phyloP scores from a whole-genome alignment of 1,140 invertebrate genomes.

The Acromyrmex heyeri region DNA sequence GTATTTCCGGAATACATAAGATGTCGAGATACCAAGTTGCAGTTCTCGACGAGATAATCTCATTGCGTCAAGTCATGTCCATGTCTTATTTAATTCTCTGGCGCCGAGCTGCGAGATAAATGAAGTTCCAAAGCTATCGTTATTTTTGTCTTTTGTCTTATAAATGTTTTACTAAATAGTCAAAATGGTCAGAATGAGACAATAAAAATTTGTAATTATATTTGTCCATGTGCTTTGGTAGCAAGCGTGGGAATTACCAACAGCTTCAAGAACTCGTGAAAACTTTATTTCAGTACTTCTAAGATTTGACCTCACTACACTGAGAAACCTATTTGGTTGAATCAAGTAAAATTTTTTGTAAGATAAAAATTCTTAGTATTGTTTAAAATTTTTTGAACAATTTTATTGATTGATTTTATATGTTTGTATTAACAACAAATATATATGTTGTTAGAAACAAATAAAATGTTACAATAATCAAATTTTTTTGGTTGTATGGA shows the following conservation, averaged over 20 bases:
- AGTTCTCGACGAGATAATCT: background rate
- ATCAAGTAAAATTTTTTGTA: background rate
- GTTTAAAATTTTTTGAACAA: background rate
- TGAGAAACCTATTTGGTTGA: background rate
- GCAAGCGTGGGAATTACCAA: background rate
- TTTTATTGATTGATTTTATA: background rate
- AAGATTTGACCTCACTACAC: too few species aligned
- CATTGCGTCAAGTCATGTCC: background rate
- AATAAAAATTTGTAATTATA: background rate
- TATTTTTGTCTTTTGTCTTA: background rate
- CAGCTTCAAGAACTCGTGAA: background rate
- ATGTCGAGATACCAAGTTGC: background rate
- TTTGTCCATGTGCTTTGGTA: too few species aligned
- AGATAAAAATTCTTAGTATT: too few species aligned
- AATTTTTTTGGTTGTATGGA: background rate
- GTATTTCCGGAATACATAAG: background rate
- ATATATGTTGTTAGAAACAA: too few species aligned
- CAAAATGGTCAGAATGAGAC: background rate
- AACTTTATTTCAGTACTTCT: background rate
- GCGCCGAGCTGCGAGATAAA: background rate
- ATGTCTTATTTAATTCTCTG: slow-evolving; percentile 10
- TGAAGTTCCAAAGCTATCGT: background rate
- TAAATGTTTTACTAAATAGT: background rate
- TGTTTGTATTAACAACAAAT: background rate
- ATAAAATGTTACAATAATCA: too few species aligned